A percentile compares a stretch with the other conserved stretches of the same genome.
Evolutionary conservation across 2,797 vertebrate genomes (phyloP).

Genomic region (Coracias cyanogaster): DNA sequence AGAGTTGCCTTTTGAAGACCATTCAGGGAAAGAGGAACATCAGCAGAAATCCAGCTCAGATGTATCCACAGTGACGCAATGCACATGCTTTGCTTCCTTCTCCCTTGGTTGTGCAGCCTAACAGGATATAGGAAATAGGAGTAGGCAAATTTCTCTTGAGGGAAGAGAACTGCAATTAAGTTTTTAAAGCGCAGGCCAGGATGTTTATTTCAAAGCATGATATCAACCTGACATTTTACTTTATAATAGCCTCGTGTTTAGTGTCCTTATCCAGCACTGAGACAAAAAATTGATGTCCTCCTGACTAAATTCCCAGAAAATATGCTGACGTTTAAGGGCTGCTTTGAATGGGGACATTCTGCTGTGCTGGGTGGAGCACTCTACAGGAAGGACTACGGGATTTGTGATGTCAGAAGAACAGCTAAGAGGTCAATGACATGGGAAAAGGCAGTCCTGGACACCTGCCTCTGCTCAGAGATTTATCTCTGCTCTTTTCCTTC

Average conservation of each 20-base stretch:
- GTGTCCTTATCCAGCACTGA: background rate
- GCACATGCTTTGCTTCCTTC: background rate
- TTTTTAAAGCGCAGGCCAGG: background rate
- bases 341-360: background rate
- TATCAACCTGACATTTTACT: background rate
- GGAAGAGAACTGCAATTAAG: background rate
- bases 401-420: background rate
- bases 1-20: background rate
- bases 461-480: background rate
- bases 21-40: background rate
- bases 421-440: background rate
- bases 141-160: background rate
- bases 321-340: background rate
- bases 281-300: background rate
- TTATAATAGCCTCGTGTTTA: background rate
- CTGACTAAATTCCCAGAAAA: background rate
- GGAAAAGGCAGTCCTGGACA: background rate
- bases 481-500: background rate
- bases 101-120: background rate
- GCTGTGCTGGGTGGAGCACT: background rate
- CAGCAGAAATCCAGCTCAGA: background rate
- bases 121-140: background rate
- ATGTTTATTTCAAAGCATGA: slow-evolving; percentile 25
- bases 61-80: background rate
- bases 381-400: background rate